Evolutionary conservation across 2,113 vertebrate species (phyloP), one percentile per base, ranked within the genome.

Genomic region (Trematomus loennbergii): DNA sequence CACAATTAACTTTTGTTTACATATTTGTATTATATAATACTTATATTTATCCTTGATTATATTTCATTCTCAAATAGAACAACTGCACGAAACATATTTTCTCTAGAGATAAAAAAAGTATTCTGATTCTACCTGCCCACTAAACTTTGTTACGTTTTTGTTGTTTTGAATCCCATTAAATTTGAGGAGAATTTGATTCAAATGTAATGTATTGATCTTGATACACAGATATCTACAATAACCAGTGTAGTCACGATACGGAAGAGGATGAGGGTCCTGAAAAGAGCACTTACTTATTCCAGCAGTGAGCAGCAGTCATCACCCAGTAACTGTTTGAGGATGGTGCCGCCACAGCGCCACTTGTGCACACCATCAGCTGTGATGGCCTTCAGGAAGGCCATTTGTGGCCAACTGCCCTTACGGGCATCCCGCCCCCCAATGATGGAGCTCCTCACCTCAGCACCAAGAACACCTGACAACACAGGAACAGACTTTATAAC

Each of bases 291-390:
- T 66, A 90, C 87, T 0, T 5, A 3, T 60, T 17, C 50, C 16
- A 36, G 17, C 89, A 90, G 33, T 18, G 20, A 9, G 84, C 84
- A 36, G 84, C 46, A 13, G 76, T 86, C 58, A 90, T 17, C 58
- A 90, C 6, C 89, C 86, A 90, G 0, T 53, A 0, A 1, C 1
- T 0, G 33, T 2, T 2, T 25, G 22, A 88, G 1, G 25, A 90
- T 2, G 49, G 73, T 48, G 16, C 59, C 89, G 0, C 87, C 82
- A 1, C 89, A 88, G 22, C 82, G 71, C 82, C 84, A 85, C 5
- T 1, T 65, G 0, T 1, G 2, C 0, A 0, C 0, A 0, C 1
- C 0, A 0, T 70, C 3, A 8, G 4, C 10, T 3, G 60, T 64
- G 52, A 87, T 40, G 36, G 48, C 36, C 45, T 59, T 79, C 0